Percentiles rank a stretch among this genome's conserved stretches.
Evolutionary conservation across 2,888 invertebrate species (phyloP).

Genomic region (Paralinhomoeus sp.): DNA sequence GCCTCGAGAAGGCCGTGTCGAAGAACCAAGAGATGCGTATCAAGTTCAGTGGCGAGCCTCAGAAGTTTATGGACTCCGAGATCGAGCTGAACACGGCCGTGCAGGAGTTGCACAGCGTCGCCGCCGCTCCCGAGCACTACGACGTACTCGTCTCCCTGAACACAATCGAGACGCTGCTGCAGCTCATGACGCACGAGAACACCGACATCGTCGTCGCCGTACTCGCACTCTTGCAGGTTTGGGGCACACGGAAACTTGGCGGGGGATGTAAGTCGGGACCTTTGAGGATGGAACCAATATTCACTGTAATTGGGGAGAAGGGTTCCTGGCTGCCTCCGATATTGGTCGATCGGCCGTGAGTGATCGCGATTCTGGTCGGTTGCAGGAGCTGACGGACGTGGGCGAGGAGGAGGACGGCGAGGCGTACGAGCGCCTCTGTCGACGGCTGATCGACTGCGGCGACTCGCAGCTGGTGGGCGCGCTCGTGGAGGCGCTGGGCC

Average conservation of each 20-base stretch:
- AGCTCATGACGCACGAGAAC: constrained; percentile 81
- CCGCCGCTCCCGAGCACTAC: constrained; percentile 85
- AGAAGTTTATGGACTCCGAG: constrained; percentile 79
- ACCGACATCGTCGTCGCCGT: constrained; percentile 66
- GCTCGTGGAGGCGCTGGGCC: constrained; percentile 11
- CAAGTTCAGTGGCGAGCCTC: constrained; percentile 53
- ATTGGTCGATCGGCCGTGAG: too few species aligned
- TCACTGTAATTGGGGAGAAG: too few species aligned
- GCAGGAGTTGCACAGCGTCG: constrained; percentile 65
- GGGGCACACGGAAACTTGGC: background rate
- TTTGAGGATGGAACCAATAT: too few species aligned
- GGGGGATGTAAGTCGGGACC: too few species aligned
- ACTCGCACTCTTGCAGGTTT: constrained; percentile 38
- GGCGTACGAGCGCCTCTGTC: constrained; percentile 35
- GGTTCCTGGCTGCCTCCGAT: too few species aligned
- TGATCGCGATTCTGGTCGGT: constrained; percentile 5
- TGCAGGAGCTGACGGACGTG: constrained; percentile 73
- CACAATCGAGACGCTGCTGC: constrained; percentile 66
- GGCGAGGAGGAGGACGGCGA: constrained; percentile 46
- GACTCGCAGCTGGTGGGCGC: background rate
- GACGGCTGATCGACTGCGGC: too few species aligned
- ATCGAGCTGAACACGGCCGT: constrained; percentile 65
- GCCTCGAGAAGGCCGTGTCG: constrained; percentile 69
- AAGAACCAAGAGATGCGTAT: constrained; percentile 93
- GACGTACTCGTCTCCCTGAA: constrained; percentile 50